These are phyloP conservation scores for Pristionchus fissidentatus DNA, from an alignment of 2,888 invertebrate species.

Conservation along the genomic window DNA sequence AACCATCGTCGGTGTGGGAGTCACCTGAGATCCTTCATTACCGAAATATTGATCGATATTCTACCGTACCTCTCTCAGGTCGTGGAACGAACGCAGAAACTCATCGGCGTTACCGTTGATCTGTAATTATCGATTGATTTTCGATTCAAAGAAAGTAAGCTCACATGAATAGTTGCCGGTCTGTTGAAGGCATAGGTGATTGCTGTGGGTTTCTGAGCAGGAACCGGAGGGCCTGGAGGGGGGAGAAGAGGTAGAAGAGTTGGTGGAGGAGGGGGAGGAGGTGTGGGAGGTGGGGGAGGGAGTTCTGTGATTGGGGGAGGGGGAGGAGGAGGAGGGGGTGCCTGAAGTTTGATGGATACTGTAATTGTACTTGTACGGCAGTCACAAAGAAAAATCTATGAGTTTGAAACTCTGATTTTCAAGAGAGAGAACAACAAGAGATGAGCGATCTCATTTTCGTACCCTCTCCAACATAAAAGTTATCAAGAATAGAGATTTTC, in stretches of 20 bases:
- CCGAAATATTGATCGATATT: too few relatives aligned
- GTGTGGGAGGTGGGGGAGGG: neutral
- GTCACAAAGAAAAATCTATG: too few relatives aligned
- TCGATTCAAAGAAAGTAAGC: neutral
- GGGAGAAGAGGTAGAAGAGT: neutral
- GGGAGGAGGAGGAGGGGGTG: neutral
- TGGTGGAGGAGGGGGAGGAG: neutral
- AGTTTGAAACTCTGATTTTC: too few relatives aligned
- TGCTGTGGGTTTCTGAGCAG: neutral
- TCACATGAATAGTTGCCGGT: slow-evolving; percentile 44
- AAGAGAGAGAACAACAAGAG: too few relatives aligned
- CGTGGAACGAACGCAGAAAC: neutral
- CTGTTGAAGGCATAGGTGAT: slow-evolving; percentile 46
- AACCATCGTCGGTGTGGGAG: neutral
- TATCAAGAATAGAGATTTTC: too few relatives aligned
- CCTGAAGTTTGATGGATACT: neutral
- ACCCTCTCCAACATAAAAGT: too few relatives aligned
- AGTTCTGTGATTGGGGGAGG: neutral
- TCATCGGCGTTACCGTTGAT: slow-evolving; percentile 26
- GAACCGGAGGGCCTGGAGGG: neutral
- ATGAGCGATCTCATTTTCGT: too few relatives aligned
- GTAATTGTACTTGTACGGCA: neutral
- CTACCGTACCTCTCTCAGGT: neutral
- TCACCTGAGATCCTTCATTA: neutral
- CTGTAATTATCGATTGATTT: neutral